These are phyloP conservation scores for Drosophila chauvacae DNA, from an alignment of 1,140 invertebrate genomes.

Conservation along the genomic window DNA sequence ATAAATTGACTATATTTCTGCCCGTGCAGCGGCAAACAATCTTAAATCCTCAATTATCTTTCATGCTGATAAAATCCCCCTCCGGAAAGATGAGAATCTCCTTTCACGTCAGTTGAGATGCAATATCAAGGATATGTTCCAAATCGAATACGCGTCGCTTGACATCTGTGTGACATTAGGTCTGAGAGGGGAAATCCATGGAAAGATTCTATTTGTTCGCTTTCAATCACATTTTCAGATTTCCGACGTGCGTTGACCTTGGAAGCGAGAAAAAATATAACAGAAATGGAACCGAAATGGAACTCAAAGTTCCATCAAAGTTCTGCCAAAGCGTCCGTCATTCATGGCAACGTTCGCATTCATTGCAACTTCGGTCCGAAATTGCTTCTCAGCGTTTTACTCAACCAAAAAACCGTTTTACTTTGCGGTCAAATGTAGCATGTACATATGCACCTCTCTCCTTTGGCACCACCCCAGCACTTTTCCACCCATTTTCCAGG, in stretches of 20 bases:
- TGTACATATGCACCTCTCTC: conserved; percentile 62
- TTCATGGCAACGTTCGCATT: conserved; percentile 56
- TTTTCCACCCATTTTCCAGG: conserved; percentile 20
- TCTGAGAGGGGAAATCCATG: conserved; percentile 14
- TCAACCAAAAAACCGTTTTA: conserved; percentile 72
- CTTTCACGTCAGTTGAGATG: conserved; percentile 36
- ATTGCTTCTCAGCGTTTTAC: conserved; percentile 67
- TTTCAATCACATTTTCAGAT: conserved; percentile 51
- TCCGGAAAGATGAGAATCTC: conserved; percentile 22
- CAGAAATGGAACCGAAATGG: conserved; percentile 27
- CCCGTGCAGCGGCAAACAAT: conserved; percentile 1
- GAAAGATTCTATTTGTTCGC: conserved; percentile 44
- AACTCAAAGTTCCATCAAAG: conserved; percentile 44
- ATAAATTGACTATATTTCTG: neutral
- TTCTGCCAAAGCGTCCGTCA: conserved; percentile 58
- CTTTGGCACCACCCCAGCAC: neutral
- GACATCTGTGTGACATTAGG: conserved; percentile 47
- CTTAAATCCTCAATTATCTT: conserved; percentile 41
- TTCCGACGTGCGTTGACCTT: conserved; percentile 42
- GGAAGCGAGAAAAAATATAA: neutral
- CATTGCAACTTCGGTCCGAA: conserved; percentile 74
- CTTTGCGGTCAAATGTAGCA: conserved; percentile 79
- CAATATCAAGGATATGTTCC: conserved; percentile 33
- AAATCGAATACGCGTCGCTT: conserved; percentile 25
- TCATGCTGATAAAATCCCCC: conserved; percentile 16